A percentile compares a stretch with the other conserved stretches of the same genome.
Evolutionary conservation across 2,113 vertebrate species (phyloP).

Genomic region (Gavia stellata): DNA sequence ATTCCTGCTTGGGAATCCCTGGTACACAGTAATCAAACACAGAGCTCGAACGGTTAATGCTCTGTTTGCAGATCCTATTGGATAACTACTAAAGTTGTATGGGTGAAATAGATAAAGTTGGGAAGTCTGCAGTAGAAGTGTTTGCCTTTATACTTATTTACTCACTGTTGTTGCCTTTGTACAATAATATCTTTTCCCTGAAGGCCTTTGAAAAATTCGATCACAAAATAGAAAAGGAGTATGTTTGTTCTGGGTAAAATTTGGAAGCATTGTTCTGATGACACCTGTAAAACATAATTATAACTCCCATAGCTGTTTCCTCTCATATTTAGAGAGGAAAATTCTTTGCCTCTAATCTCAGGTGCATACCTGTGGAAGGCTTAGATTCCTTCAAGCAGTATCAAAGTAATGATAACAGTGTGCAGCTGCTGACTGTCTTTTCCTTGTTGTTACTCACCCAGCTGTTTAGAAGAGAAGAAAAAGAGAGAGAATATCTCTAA

Average conservation of each 20-base stretch:
- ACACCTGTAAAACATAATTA: conserved; percentile 62
- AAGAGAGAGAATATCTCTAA: conserved; percentile 86
- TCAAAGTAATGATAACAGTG: conserved; percentile 80
- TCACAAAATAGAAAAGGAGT: conserved; percentile 54
- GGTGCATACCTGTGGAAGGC: conserved; percentile 82
- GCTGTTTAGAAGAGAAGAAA: conserved; percentile 89
- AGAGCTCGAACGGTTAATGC: neutral
- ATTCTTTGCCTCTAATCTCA: conserved; percentile 68
- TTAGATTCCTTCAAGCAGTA: conserved; percentile 78
- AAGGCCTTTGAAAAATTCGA: conserved; percentile 58
- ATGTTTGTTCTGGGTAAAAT: conserved; percentile 52
- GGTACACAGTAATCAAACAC: neutral
- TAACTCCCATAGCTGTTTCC: conserved; percentile 34
- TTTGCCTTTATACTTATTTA: conserved; percentile 51
- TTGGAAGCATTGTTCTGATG: conserved; percentile 48
- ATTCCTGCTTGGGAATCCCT: neutral
- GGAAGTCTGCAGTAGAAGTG: neutral
- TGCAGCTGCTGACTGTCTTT: conserved; percentile 89
- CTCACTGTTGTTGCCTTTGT: conserved; percentile 39
- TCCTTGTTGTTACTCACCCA: conserved; percentile 91
- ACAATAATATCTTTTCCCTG: conserved; percentile 47
- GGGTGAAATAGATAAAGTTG: conserved; percentile 26
- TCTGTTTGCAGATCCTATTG: conserved; percentile 25
- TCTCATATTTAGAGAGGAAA: conserved; percentile 50
- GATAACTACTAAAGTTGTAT: conserved; percentile 17